phyloP scores from a whole-genome alignment of 2,888 invertebrate genomes.

The Pandemis heparana region DNA sequence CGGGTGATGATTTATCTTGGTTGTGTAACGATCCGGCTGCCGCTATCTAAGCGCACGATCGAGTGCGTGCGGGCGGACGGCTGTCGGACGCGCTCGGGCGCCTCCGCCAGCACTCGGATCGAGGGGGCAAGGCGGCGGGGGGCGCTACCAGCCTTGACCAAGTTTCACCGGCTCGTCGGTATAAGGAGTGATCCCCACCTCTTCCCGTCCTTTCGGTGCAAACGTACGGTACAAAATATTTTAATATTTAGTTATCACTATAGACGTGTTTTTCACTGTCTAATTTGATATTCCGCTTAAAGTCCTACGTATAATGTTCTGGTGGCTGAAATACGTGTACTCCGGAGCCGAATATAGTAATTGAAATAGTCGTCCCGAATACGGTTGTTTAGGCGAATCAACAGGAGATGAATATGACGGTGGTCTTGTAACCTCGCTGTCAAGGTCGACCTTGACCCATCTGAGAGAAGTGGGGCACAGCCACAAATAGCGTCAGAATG shows the following conservation, averaged over 20 bases:
- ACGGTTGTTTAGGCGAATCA: constrained; percentile 4
- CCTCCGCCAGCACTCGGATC: constrained; percentile 64
- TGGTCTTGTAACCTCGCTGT: constrained; percentile 60
- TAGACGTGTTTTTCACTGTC: constrained; percentile 9
- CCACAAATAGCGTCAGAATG: constrained; percentile 76
- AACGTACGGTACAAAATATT: constrained; percentile 51
- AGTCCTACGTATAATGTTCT: not conserved
- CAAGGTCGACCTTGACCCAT: constrained; percentile 81
- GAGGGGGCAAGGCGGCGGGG: constrained; percentile 58
- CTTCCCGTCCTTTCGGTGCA: constrained; percentile 78
- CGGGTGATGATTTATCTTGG: constrained; percentile 79
- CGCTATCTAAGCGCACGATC: constrained; percentile 73
- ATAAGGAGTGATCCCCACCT: constrained; percentile 84
- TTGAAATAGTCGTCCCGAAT: not conserved
- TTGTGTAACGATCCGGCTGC: constrained; percentile 77
- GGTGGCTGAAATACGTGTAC: not conserved
- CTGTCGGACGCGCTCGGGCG: constrained; percentile 71
- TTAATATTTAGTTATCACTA: constrained; percentile 46
- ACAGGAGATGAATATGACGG: constrained; percentile 20
- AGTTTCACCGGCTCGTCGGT: constrained; percentile 84
- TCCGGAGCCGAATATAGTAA: not conserved
- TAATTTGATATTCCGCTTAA: not conserved
- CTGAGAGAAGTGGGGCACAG: constrained; percentile 71
- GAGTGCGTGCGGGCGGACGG: constrained; percentile 66
- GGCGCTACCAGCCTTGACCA: constrained; percentile 81